Conservation (phyloP, 2,797 vertebrate species). For the Anableps anableps region DNA sequence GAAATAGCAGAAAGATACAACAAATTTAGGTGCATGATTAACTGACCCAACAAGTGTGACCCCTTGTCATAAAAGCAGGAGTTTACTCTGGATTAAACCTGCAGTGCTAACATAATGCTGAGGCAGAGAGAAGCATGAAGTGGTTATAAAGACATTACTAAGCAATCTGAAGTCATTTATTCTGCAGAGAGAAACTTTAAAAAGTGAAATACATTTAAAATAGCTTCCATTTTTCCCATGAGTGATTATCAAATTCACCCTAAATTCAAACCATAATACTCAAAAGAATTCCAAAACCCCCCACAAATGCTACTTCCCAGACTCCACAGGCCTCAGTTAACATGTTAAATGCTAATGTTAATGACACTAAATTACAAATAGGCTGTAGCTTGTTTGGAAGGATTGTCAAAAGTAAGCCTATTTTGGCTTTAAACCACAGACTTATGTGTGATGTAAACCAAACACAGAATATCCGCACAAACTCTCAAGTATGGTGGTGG, state of each 20-base stretch:
- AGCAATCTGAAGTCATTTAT: neutral
- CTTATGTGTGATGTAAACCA: neutral
- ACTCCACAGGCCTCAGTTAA: neutral
- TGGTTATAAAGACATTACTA: neutral
- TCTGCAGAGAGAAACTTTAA: neutral
- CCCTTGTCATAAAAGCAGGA: neutral
- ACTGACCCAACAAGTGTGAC: neutral
- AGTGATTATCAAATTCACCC: neutral
- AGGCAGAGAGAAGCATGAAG: neutral
- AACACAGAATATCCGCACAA: neutral
- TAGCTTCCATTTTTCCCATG: neutral
- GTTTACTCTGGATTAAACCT: neutral
- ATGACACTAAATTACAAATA: neutral
- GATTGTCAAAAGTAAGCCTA: neutral
- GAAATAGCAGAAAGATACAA: neutral
- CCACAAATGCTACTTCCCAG: no score
- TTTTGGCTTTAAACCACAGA: neutral
- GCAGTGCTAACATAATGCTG: neutral
- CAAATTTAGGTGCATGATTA: neutral
- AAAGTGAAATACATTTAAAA: neutral
- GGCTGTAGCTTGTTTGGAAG: neutral
- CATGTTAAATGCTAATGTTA: neutral
- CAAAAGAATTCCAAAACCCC: no score
- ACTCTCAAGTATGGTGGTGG: neutral
- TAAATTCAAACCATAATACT: neutral